Evolutionary conservation across 2,113 vertebrate species (phyloP).

Genomic region (Natator depressus): DNA sequence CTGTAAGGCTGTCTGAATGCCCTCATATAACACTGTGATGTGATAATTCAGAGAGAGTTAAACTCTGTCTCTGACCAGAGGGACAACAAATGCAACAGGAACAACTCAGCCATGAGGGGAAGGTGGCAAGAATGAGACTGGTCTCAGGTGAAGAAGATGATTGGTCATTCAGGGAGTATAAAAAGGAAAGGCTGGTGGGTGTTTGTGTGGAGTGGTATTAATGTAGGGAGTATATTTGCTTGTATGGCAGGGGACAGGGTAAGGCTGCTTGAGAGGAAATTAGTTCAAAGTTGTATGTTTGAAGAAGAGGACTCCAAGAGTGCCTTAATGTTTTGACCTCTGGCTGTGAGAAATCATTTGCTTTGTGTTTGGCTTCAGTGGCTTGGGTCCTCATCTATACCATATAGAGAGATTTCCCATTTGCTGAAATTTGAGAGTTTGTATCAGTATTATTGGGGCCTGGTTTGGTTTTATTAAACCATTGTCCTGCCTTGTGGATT

Average conservation of each 20-base stretch:
- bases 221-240: not conserved
- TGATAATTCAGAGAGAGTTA: not conserved
- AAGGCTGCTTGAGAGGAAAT: not conserved
- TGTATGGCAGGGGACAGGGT: not conserved
- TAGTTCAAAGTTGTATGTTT: not conserved
- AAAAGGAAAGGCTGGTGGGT: not conserved
- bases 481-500: not conserved
- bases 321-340: not conserved
- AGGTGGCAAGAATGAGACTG: not conserved
- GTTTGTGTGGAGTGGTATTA: not conserved
- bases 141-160: not conserved
- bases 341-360: not conserved
- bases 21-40: not conserved
- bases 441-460: not conserved
- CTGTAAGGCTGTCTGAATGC: not conserved
- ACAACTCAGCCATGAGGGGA: not conserved
- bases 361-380: not conserved
- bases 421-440: not conserved
- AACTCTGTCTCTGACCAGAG: not conserved
- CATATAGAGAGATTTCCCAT: not conserved
- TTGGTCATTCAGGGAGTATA: not conserved
- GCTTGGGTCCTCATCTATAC: not conserved
- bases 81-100: not conserved
- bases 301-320: not conserved
- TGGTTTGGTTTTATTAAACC: not conserved